Percentiles rank a stretch among this genome's conserved stretches.
Evolutionary conservation across 2,888 invertebrate genomes (phyloP).

Genomic region (Noctuana brunneofusca): DNA sequence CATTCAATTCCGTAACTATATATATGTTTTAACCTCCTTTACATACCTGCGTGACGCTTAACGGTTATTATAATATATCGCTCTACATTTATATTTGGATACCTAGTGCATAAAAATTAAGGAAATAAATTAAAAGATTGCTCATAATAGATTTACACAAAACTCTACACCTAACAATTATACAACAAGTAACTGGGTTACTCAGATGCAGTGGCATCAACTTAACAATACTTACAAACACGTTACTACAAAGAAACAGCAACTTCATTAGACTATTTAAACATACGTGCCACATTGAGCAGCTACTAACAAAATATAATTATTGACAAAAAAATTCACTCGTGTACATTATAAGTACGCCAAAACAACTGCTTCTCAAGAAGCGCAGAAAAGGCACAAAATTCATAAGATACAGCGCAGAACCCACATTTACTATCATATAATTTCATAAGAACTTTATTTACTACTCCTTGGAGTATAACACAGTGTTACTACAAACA

Average conservation of each 20-base stretch:
- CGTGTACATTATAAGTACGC: conserved; percentile 49
- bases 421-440: conserved; percentile 35
- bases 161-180: background rate
- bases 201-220: conserved; percentile 1
- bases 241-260: conserved; percentile 15
- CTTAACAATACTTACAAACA: conserved; percentile 1
- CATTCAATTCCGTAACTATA: background rate
- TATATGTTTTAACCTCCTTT: background rate
- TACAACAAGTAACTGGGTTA: conserved; percentile 19
- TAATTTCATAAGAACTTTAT: conserved; percentile 38
- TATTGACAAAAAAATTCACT: conserved; percentile 38
- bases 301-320: background rate
- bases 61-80: background rate
- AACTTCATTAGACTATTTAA: conserved; percentile 29
- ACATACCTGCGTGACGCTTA: background rate
- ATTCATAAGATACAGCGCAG: conserved; percentile 78
- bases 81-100: conserved; percentile 37
- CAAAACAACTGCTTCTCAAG: conserved; percentile 64
- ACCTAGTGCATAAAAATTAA: conserved; percentile 38
- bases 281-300: conserved; percentile 1
- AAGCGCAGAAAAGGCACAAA: conserved; percentile 77
- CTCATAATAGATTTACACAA: conserved; percentile 22
- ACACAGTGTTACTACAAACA: conserved; percentile 26
- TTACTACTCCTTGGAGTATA: conserved; percentile 30
- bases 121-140: conserved; percentile 28